Conservation (phyloP, 2,797 vertebrate species). For the Chloroceryle inda region DNA sequence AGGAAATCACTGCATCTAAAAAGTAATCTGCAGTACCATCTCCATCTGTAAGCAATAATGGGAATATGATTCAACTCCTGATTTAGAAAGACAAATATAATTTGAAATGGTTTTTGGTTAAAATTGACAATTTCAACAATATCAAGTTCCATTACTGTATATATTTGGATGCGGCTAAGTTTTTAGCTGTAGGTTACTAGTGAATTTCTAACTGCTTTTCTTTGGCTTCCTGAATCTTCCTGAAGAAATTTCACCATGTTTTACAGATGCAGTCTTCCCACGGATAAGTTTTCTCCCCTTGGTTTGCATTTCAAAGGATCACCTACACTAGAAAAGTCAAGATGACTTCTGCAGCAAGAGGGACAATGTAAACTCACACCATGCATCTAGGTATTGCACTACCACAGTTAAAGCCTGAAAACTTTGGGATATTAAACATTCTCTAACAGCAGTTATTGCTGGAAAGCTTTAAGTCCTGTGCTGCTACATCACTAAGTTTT, state of each 20-base stretch:
- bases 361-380: background rate
- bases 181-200: background rate
- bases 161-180: background rate
- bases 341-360: background rate
- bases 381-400: background rate
- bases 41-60: background rate
- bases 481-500: background rate
- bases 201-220: background rate
- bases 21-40: background rate
- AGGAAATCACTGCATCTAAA: background rate
- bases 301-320: background rate
- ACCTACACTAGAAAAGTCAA: background rate
- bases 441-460: background rate
- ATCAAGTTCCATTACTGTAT: background rate
- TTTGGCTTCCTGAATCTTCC: background rate
- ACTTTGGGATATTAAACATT: background rate
- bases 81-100: background rate
- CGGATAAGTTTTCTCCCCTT: background rate
- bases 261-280: background rate
- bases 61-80: background rate
- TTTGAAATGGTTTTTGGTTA: background rate
- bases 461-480: background rate
- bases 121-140: background rate
- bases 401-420: background rate
- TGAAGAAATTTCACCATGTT: background rate